Evolutionary conservation across 2,797 vertebrate genomes (phyloP).

Genomic region (Odontamblyopus lacepedii): DNA sequence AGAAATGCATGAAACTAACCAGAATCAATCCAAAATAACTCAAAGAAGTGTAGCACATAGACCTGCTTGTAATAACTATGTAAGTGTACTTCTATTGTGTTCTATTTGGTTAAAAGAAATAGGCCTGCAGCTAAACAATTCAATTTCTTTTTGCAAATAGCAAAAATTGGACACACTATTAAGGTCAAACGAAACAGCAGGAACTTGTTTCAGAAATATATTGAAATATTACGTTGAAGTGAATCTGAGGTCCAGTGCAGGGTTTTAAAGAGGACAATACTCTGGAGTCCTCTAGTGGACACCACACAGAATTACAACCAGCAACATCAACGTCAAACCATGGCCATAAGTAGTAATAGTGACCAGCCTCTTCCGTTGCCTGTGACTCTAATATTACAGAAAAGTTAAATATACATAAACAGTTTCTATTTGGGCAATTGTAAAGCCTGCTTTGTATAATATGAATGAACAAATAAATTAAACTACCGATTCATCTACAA

Average conservation of each 20-base stretch:
- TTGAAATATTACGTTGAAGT: too few species aligned
- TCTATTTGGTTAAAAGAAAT: too few species aligned
- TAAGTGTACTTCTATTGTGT: not conserved
- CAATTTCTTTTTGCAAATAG: not conserved
- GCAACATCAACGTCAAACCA: too few species aligned
- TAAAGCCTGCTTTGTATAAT: not conserved
- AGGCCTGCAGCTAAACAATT: not conserved
- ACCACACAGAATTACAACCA: constrained; percentile 20
- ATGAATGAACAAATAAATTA: too few species aligned
- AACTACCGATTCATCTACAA: too few species aligned
- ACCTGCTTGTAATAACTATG: too few species aligned
- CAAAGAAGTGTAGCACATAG: too few species aligned
- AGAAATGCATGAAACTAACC: constrained; percentile 2
- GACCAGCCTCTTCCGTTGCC: not conserved
- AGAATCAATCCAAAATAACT: not conserved
- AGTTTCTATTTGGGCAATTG: not conserved
- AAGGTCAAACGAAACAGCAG: not conserved
- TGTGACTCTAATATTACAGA: not conserved
- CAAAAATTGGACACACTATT: not conserved
- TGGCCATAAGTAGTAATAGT: not conserved
- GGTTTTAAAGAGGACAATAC: not conserved
- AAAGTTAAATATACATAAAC: not conserved
- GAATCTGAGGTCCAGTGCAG: not conserved
- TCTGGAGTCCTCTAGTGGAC: constrained; percentile 52
- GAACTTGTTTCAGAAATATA: not conserved